Evolutionary conservation across 2,113 vertebrate species (phyloP), one percentile per base, ranked within the genome.

Genomic region (Chaetodon auriga): DNA sequence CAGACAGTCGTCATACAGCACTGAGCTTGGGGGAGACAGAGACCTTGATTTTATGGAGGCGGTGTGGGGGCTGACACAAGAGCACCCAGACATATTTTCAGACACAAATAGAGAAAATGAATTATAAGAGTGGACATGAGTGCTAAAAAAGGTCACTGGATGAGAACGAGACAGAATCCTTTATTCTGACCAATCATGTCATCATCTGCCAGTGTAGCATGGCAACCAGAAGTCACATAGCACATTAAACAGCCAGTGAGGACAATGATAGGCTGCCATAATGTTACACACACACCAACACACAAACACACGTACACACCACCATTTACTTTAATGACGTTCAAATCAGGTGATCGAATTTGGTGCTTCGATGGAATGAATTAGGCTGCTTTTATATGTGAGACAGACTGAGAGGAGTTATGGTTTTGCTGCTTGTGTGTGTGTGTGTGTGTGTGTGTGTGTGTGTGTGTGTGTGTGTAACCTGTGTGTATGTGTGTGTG

Each of bases 241-340:
- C 23, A 70, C 55, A 70, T 12, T 13, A n/a, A 68, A 54, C 68
- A 74, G 68, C 69, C 5, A 38, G 38, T 10, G 19, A 5, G 14
- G 63, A 79, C 78, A 78, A 57, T 48, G 61, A 70, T n/a, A 76
- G 23, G 2, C 43, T 35, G 64, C 69, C 63, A 74, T 54, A 54
- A 43, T 25, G 45, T 18, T 16, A 38, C 6, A 16, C 38, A 21
- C 43, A 43, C 49, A 16, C 46, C 14, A 43, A 72, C 38, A 55
- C 49, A 16, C 46, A 18, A 43, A 72, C 38, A 55, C 6, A 41
- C 38, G 38, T 4, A 41, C 13, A 21, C 48, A 15, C 16, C 2
- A 11, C 10, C 0, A 58, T 78, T 64, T 19, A 70, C 5, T 49
- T 84, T 76, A 25, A 85, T 66, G 7, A 68, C 12, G 1, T 36